Evolutionary conservation across 2,113 vertebrate genomes (phyloP), one percentile per base, ranked within the genome.

Genomic region (Gnathonemus echidnorhynchus): DNA sequence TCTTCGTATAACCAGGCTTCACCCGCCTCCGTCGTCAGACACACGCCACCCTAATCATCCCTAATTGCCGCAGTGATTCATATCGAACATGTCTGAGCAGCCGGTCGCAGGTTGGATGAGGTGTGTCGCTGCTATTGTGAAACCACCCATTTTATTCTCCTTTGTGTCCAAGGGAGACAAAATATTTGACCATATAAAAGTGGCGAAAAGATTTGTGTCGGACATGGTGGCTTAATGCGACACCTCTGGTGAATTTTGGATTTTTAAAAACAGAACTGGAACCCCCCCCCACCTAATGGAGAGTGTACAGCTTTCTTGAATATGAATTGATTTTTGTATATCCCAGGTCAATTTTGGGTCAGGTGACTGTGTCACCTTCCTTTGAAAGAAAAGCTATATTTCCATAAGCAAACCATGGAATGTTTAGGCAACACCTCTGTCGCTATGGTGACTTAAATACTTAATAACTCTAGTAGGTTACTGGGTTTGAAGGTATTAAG

Each of bases 1-100:
- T 92, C 92, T 93, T 91, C 91, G 35, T 90, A 89, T 93, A 93
- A 93, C 93, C 91, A 89, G 91, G 92, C 90, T 92, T 85, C 91
- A 90, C 48, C 39, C 88, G 84, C 17, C 90, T 87, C 90, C 21
- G 85, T 90, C 91, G 88, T 90, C 35, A 77, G 90, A 92, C 90
- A 88, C 84, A 89, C 89, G 39, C 87, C 42, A 83, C 13, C 0
- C 50, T 89, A 86, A 86, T 39, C 42, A 74, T 35, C 4, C 88
- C 39, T 48, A 86, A 91, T 92, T 88, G 56, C 89, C 88, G 50
- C 53, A 62, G 87, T 94, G 94, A 95, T 93, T 95, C 91, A 93
- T 90, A 91, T 91, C 58, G 85, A 91, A 92, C 87, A 90, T 92
- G 92, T 94, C 92, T 90, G 92, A 93, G 92, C 93, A 91, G 77